Base-by-base conservation (phyloP, 1,140 invertebrate species). In the Papilio polyxenes region DNA sequence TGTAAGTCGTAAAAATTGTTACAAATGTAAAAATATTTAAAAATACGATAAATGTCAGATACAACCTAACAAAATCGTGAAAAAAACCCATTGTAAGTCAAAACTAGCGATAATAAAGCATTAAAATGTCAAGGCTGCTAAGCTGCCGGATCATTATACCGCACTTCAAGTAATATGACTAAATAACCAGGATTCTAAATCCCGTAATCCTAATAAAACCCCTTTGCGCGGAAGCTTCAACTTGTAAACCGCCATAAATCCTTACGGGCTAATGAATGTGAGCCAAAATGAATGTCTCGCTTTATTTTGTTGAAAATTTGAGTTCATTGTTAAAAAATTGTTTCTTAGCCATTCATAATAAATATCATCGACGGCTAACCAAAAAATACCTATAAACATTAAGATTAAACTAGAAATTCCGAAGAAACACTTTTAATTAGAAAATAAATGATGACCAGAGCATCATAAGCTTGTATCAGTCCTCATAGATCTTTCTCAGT, bases 241-340 rank as follows among this genome's bases (percentile, higher is more conserved):
- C 48, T 80, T 80, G 78, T 80, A 80, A 80, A 80, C 78, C 78
- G 56, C 78, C 56, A 80, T 80, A 80, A 80, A 80, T 80, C 78
- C 78, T 80, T 80, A 59, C 44, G 62, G n/a, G 78, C 65, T 80
- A 69, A 65, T 80, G 59, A 80, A 69, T 69, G 49, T 48, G n/a
- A 23, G 53, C 11, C 37, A 62, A 44, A 31, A 20, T 49, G 23
- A 31, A 37, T 23, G 23, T 8, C 23, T 77, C 49, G 23, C 31
- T 77, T n/a, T 51, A 51, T 77, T 8, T 2, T 7, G 23, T 31
- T 77, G 11, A 31, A 31, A 1, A 2, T 23, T 77, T 56, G 56
- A 77, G 75, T 31, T 51, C 20, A 56, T 77, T 77, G 17, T 56
- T 31, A 0, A 53, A 15, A 8, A 37, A 23, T 37, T 2, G 8